These are phyloP conservation scores for Saccopteryx leptura DNA, from an alignment of 2,113 vertebrate species.

Conservation along the genomic window DNA sequence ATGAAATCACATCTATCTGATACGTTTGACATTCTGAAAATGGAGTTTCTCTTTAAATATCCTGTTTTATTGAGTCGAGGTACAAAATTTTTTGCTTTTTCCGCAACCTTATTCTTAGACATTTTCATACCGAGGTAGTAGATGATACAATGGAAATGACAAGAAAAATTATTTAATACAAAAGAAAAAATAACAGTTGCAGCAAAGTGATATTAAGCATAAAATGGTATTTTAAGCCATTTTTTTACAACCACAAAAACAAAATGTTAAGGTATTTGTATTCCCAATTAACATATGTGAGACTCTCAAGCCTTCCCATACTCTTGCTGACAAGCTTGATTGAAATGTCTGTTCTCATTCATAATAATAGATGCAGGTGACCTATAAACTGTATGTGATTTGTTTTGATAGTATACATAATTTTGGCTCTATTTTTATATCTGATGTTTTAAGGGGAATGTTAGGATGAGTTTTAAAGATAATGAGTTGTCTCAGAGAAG, in stretches of 20 bases:
- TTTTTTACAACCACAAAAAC: not conserved
- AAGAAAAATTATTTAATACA: slow-evolving; percentile 21
- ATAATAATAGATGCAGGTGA: slow-evolving; percentile 15
- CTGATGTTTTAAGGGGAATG: slow-evolving; percentile 54
- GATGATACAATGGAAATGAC: not conserved
- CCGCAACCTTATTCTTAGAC: slow-evolving; percentile 59
- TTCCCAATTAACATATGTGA: slow-evolving; percentile 11
- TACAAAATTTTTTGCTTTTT: slow-evolving; percentile 48
- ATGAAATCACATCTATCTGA: not conserved
- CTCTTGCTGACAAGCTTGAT: slow-evolving; percentile 7
- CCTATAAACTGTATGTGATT: slow-evolving; percentile 25
- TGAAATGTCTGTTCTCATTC: slow-evolving; percentile 48
- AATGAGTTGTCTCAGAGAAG: slow-evolving; percentile 14
- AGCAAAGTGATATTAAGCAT: not conserved
- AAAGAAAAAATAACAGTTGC: slow-evolving; percentile 28
- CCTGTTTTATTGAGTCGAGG: not conserved
- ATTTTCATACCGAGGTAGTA: slow-evolving; percentile 26
- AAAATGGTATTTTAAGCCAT: not conserved
- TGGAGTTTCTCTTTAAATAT: not conserved
- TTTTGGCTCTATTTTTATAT: slow-evolving; percentile 41
- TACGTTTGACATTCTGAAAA: slow-evolving; percentile 33
- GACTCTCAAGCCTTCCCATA: not conserved
- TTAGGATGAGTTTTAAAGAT: slow-evolving; percentile 43
- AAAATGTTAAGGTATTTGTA: not conserved
- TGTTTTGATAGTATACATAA: slow-evolving; percentile 42